Evolutionary conservation across 1,140 invertebrate genomes (phyloP), one percentile per base, ranked within the genome.

Genomic region (Uloborus diversus): DNA sequence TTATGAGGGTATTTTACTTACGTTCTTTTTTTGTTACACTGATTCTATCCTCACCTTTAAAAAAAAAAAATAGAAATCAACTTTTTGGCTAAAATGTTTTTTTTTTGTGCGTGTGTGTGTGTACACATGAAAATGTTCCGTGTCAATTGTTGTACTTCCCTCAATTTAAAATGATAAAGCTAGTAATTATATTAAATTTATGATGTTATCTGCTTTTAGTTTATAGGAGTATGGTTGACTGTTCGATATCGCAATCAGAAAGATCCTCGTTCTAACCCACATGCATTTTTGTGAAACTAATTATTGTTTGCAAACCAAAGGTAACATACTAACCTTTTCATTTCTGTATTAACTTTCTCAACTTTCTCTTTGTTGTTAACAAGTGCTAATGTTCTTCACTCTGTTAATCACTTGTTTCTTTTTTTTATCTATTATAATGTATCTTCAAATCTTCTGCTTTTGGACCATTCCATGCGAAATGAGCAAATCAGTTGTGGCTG

Each of bases 211-310:
- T 69, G 78, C 87, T 92, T 91, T 83, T 92, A 98, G 96, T 96
- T 98, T 90, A 90, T 97, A 88, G 96, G 96, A 88, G 94, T 98
- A 83, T 97, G 95, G 95, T 91, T 98, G 90, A 97, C 96, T 82
- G 92, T 97, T 84, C 92, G 95, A 81, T 98, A 95, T 91, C 93
- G 96, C 88, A 98, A 98, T 89, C 96, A 97, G 90, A 97, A 97
- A 92, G 95, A 98, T 89, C 96, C 96, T 25, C 89, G 94, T 84
- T 94, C 93, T 90, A 96, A 97, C 90, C 94, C 96, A 84, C 96
- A 94, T 90, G 95, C 95, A 90, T 97, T 97, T 90, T 93, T 98
- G 86, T 98, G 96, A 81, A 76, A 59, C 51, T 78, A 83, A 64
- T 75, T 47, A 33, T 57, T 49, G 76, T 1, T 65, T 23, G 11